Conservation (phyloP, 2,113 vertebrate genomes). For the Hemicordylus capensis region DNA sequence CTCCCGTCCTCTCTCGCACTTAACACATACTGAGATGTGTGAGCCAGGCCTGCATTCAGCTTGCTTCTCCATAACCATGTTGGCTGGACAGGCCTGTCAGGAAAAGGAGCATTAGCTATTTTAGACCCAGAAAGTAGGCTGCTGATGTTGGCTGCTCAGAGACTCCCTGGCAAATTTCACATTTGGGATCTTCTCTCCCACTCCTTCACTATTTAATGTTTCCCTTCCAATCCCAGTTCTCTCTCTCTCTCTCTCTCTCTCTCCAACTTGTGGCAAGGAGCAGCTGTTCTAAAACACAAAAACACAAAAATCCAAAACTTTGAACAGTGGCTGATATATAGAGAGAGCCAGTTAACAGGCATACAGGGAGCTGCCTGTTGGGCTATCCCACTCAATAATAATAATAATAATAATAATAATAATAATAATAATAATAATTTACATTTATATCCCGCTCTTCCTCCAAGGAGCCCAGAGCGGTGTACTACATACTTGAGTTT, state of each 20-base stretch:
- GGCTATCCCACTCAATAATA: too few relatives aligned
- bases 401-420: too few relatives aligned
- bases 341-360: too few relatives aligned
- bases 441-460: too few relatives aligned
- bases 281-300: not conserved
- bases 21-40: not conserved
- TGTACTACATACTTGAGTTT: too few relatives aligned
- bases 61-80: not conserved
- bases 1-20: not conserved
- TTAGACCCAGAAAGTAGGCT: not conserved
- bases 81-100: not conserved
- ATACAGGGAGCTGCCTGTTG: too few relatives aligned
- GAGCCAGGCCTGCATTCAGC: not conserved
- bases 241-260: not conserved
- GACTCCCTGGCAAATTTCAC: not conserved
- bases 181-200: too few relatives aligned
- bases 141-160: not conserved
- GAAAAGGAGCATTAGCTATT: constrained; percentile 18
- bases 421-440: too few relatives aligned
- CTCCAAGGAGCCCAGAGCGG: too few relatives aligned
- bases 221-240: not conserved
- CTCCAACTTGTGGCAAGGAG: too few relatives aligned
- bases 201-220: not conserved
- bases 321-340: not conserved
- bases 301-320: too few relatives aligned